Conservation (phyloP, 2,888 invertebrate species). For the Empis livida region DNA sequence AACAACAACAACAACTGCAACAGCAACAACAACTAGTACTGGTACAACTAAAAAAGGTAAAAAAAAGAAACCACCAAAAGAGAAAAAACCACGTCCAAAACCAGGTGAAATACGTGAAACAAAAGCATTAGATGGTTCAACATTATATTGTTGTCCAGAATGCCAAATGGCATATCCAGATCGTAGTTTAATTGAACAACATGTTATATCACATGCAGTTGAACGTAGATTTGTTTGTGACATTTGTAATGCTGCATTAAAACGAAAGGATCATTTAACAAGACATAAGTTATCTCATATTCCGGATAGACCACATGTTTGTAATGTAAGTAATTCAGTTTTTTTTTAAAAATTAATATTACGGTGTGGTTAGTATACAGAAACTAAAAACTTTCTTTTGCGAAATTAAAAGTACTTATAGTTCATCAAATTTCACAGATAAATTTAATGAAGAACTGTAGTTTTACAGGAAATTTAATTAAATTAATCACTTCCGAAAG, state of each 20-base stretch:
- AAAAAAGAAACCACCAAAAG: slow-evolving; percentile 46
- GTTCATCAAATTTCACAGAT: too few relatives aligned
- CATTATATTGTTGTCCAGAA: slow-evolving; percentile 74
- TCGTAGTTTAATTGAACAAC: slow-evolving; percentile 69
- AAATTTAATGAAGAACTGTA: too few relatives aligned
- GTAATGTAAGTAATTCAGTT: slow-evolving; percentile 42
- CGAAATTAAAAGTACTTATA: too few relatives aligned
- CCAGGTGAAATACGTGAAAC: slow-evolving; percentile 39
- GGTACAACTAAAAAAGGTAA: slow-evolving; percentile 35
- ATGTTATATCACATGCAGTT: slow-evolving; percentile 74
- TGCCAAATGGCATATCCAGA: slow-evolving; percentile 86
- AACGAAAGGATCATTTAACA: slow-evolving; percentile 75
- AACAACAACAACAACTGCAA: slow-evolving; percentile 35
- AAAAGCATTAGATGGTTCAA: slow-evolving; percentile 64
- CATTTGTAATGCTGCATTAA: slow-evolving; percentile 77
- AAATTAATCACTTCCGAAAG: too few relatives aligned
- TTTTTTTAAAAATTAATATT: not conserved
- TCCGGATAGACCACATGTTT: slow-evolving; percentile 77
- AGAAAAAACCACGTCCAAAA: slow-evolving; percentile 71
- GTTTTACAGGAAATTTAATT: too few relatives aligned
- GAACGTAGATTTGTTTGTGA: slow-evolving; percentile 78
- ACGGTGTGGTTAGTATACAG: too few relatives aligned
- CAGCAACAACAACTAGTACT: slow-evolving; percentile 26
- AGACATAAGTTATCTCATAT: slow-evolving; percentile 80
- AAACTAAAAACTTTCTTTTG: too few relatives aligned